These are phyloP conservation scores for Eupsittula cactorum DNA, from an alignment of 2,113 vertebrate genomes.

Conservation along the genomic window DNA sequence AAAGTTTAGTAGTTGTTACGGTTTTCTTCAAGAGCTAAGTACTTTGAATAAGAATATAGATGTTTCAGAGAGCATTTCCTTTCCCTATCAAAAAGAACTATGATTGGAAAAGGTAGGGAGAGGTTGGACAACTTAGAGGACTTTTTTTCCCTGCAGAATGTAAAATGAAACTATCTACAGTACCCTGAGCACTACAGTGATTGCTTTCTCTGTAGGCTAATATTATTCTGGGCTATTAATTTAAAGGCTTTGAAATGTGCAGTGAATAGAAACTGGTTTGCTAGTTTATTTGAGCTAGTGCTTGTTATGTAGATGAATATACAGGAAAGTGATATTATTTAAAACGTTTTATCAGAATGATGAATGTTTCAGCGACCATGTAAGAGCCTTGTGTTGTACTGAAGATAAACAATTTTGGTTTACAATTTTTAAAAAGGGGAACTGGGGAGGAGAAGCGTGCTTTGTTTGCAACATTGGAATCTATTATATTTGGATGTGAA, in stretches of 20 bases:
- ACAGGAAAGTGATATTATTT: background rate
- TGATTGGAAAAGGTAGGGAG: background rate
- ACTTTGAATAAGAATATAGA: background rate
- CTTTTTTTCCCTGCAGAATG: background rate
- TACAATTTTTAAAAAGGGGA: background rate
- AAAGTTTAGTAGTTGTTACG: background rate
- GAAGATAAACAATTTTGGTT: background rate
- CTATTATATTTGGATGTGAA: background rate
- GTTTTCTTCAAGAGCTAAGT: background rate
- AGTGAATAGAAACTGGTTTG: background rate
- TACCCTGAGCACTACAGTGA: background rate
- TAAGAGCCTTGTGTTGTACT: background rate
- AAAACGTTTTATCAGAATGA: background rate
- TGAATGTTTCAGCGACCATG: background rate
- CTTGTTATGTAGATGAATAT: background rate
- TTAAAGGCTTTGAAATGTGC: background rate
- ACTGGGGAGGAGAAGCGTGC: rapidly evolving
- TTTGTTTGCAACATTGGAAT: background rate
- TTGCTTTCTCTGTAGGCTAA: background rate
- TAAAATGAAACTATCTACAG: background rate
- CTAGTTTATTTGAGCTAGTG: background rate
- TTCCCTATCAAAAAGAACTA: background rate
- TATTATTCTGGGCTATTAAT: background rate
- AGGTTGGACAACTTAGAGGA: background rate
- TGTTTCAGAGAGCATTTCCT: background rate